Conservation (phyloP, 1,140 invertebrate genomes). For the Oryctes rhinoceros region DNA sequence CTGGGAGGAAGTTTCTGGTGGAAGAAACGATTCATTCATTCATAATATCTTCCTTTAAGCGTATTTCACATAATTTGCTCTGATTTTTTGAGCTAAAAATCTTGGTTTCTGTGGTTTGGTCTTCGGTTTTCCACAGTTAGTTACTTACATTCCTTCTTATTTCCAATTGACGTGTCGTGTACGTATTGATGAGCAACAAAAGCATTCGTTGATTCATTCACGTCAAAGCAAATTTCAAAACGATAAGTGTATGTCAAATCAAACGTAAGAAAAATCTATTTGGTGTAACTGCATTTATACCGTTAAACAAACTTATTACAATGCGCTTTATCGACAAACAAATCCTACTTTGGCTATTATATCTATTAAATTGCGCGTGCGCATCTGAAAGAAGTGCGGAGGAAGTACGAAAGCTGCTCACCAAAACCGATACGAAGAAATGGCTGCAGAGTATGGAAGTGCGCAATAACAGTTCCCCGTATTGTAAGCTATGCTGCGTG, state of each 20-base stretch:
- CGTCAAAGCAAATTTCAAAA: too few species aligned
- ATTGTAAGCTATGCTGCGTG: slow-evolving; percentile 37
- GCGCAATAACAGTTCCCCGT: slow-evolving; percentile 19
- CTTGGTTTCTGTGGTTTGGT: too few species aligned
- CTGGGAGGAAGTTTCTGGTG: too few species aligned
- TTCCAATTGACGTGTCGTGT: too few species aligned
- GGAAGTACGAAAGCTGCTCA: slow-evolving; percentile 13
- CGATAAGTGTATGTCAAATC: not conserved
- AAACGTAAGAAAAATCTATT: not conserved
- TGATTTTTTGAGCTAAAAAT: too few species aligned
- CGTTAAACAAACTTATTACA: not conserved
- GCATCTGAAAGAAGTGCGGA: not conserved
- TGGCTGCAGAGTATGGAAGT: slow-evolving; percentile 19
- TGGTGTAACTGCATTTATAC: not conserved
- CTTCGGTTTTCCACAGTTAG: too few species aligned
- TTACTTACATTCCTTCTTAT: too few species aligned
- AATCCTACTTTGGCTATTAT: not conserved
- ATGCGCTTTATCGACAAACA: not conserved
- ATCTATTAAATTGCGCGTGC: not conserved
- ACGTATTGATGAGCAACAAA: too few species aligned
- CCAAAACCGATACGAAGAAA: slow-evolving; percentile 5
- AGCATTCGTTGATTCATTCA: too few species aligned
- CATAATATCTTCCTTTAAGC: too few species aligned
- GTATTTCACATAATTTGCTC: too few species aligned
- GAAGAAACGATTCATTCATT: too few species aligned